Evolutionary conservation across 2,888 invertebrate genomes (phyloP).

Genomic region (Latrodectus elegans): DNA sequence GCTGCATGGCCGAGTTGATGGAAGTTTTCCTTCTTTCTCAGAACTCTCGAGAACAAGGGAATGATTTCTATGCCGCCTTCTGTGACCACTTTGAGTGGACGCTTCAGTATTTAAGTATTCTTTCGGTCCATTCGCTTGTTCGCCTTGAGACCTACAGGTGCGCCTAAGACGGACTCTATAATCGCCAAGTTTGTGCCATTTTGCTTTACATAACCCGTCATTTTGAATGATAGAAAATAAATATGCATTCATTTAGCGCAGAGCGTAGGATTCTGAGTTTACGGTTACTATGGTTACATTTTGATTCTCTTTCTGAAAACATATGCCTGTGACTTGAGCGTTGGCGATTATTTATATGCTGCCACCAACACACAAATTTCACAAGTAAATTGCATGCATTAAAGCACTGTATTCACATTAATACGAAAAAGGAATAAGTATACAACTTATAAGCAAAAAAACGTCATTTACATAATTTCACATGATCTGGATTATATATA

Average conservation of each 20-base stretch:
- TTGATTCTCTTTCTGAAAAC: not conserved
- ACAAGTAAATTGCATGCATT: too few relatives aligned
- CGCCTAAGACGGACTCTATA: not conserved
- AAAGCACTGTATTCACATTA: too few relatives aligned
- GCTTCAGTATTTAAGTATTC: not conserved
- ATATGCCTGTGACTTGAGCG: not conserved
- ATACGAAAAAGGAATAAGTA: too few relatives aligned
- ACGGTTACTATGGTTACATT: not conserved
- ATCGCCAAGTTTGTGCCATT: constrained; percentile 3
- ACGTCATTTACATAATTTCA: too few relatives aligned
- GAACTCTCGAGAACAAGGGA: not conserved
- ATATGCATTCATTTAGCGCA: not conserved
- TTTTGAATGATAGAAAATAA: not conserved
- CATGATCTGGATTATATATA: too few relatives aligned
- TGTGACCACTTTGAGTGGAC: not conserved
- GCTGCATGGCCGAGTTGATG: too few relatives aligned
- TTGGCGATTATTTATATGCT: not conserved
- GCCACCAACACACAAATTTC: too few relatives aligned
- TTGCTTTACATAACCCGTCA: not conserved
- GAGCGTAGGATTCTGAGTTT: not conserved
- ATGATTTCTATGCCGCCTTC: not conserved
- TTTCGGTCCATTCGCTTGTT: constrained; percentile 13
- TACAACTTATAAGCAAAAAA: too few relatives aligned
- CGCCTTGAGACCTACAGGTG: constrained; percentile 52
- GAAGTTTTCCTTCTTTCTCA: not conserved